Percentiles rank a stretch among this genome's conserved stretches.
These are phyloP conservation scores for Ypsolopha scabrella DNA, from an alignment of 2,888 invertebrate species.

Conservation along the genomic window DNA sequence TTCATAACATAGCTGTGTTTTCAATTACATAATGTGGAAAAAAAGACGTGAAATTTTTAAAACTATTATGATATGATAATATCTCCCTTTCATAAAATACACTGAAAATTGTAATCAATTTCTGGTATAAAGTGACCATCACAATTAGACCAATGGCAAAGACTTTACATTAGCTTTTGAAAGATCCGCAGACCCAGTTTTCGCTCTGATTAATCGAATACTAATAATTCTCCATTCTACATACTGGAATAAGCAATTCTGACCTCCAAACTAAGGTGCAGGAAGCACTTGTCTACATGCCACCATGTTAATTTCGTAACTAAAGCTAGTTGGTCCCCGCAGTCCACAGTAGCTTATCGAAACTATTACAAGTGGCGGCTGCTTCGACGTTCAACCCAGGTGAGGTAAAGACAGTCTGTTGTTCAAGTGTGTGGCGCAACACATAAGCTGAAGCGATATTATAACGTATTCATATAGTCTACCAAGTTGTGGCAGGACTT, in stretches of 20 bases:
- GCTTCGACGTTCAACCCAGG: background rate
- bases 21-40: no score
- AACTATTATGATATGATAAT: no score
- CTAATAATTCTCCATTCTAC: background rate
- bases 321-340: background rate
- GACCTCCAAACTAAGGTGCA: background rate
- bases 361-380: background rate
- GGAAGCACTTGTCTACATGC: background rate
- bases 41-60: no score
- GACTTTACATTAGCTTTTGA: no score
- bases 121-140: no score
- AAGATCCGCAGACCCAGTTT: background rate
- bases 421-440: background rate
- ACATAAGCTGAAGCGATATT: no score
- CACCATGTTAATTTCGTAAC: slow-evolving; percentile 1
- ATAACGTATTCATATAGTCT: no score
- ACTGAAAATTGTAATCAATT: no score
- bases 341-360: slow-evolving; percentile 1
- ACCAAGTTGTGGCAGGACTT: no score
- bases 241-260: background rate
- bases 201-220: background rate
- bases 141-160: no score
- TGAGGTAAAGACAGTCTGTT: background rate
- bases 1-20: no score
- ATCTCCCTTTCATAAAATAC: no score